Base-by-base conservation (phyloP, 2,888 invertebrate species). In the Pseudococcus longispinus region DNA sequence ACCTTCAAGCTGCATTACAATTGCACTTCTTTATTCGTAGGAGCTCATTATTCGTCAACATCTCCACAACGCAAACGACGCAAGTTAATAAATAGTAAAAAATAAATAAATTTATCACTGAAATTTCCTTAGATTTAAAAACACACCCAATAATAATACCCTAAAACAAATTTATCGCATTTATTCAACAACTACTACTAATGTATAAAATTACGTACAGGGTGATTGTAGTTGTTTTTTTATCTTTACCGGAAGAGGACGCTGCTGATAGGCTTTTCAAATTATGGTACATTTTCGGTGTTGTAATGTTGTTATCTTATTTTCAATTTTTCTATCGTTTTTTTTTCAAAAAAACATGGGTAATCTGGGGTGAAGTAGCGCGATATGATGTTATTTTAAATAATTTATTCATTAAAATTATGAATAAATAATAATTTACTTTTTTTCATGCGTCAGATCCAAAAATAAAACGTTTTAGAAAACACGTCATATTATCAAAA, bases 151-250 rank as follows among this genome's bases (percentile, higher is more conserved):
- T 6, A 18, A n/a, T n/a, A n/a, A 80, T 42, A 80, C 77, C 42
- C 77, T 42, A 80, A 80, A 42, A 80, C 77, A 80, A 80, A 80
- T 80, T 80, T 80, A 80, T 80, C 77, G 77, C 77, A 80, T 42
- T 37, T 80, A 42, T 80, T 20, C 11, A 42, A 42, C 77, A 1
- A 74, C 74, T 26, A 80, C 42, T 42, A 80, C 77, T 26, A 42
- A 37, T 80, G 20, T 80, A 20, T 20, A n/a, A 20, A 74, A 32
- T 11, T 42, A 42, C 37, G 18, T 2, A 80, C 20, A 42, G 18
- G 20, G 42, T 80, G 77, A 80, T 80, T 80, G 77, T 80, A 42
- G 37, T 80, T 80, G 42, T 42, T 4, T 29, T 70, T 70, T 70
- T 70, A 70, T 70, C 77, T 80, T 42, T 80, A 80, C 77, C 77